phyloP scores from a whole-genome alignment of 2,888 invertebrate genomes.

The Drosophila kambysellisi region DNA sequence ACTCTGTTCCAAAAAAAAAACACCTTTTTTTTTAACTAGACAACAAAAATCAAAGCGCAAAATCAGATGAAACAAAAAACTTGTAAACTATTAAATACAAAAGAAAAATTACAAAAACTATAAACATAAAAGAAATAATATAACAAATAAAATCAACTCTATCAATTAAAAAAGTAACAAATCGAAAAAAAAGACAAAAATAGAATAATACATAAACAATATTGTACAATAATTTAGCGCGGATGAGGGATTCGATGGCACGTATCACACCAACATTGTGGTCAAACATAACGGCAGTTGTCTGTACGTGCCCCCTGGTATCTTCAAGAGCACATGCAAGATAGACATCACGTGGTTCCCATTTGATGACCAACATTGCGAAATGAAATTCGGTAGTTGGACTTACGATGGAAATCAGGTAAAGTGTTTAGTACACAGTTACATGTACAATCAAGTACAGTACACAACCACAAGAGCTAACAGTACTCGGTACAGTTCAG shows the following conservation, averaged over 20 bases:
- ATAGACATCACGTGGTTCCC: conserved; percentile 99
- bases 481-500: conserved; percentile 45
- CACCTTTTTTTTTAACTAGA: conserved; percentile 40
- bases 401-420: conserved; percentile 99
- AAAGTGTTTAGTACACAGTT: conserved; percentile 83
- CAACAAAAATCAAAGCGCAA: conserved; percentile 61
- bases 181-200: conserved; percentile 33
- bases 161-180: conserved; percentile 22
- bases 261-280: conserved; percentile 99
- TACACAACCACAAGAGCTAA: conserved; percentile 39
- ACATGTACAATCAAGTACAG: conserved; percentile 24
- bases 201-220: conserved; percentile 69
- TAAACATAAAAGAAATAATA: conserved; percentile 10
- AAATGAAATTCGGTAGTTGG: conserved; percentile 99
- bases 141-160: conserved; percentile 29
- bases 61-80: conserved; percentile 50
- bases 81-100: conserved; percentile 23
- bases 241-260: conserved; percentile 99
- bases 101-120: conserved; percentile 29
- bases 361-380: conserved; percentile 99
- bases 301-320: conserved; percentile 99
- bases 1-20: conserved; percentile 4
- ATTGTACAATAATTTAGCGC: conserved; percentile 90
- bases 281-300: conserved; percentile 99
- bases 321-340: conserved; percentile 99